These are phyloP conservation scores for Pseudeuparius sepicola DNA, from an alignment of 2,888 invertebrate species.

Conservation along the genomic window DNA sequence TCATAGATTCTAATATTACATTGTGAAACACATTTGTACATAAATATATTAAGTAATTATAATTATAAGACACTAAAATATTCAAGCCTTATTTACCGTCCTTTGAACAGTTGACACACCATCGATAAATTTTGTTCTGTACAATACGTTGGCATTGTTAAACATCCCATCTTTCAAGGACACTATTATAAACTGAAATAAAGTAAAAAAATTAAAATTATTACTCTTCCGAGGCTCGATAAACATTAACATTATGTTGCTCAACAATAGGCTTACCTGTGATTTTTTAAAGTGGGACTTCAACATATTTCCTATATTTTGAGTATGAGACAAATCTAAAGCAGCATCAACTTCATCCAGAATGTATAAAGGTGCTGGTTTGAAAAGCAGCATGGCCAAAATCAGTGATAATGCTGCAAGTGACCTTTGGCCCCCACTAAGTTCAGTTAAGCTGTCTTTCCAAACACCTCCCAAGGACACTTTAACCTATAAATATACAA, in stretches of 20 bases:
- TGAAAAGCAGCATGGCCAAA: conserved; percentile 90
- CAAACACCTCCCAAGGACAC: conserved; percentile 88
- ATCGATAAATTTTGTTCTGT: conserved; percentile 88
- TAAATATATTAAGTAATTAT: neutral
- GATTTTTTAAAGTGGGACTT: conserved; percentile 82
- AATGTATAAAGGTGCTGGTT: conserved; percentile 97
- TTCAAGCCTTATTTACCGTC: conserved; percentile 37
- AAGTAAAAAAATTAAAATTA: conserved; percentile 1
- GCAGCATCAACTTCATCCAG: conserved; percentile 99
- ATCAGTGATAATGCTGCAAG: conserved; percentile 93
- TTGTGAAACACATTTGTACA: too few species aligned
- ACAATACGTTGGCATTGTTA: conserved; percentile 96
- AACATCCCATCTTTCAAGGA: conserved; percentile 99
- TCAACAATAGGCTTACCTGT: conserved; percentile 45
- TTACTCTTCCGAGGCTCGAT: conserved; percentile 3
- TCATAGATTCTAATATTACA: too few species aligned
- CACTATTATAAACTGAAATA: conserved; percentile 87
- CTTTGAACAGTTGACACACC: conserved; percentile 85
- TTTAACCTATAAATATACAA: conserved; percentile 45
- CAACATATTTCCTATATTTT: conserved; percentile 96
- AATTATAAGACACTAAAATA: conserved; percentile 8
- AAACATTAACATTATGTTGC: neutral
- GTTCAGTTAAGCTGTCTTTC: conserved; percentile 92
- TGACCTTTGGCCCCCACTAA: conserved; percentile 95
- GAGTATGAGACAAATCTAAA: conserved; percentile 93